A percentile compares a stretch with the other conserved stretches of the same genome.
Conservation (phyloP, 2,888 invertebrate species). For the Loripinus fragilis region DNA sequence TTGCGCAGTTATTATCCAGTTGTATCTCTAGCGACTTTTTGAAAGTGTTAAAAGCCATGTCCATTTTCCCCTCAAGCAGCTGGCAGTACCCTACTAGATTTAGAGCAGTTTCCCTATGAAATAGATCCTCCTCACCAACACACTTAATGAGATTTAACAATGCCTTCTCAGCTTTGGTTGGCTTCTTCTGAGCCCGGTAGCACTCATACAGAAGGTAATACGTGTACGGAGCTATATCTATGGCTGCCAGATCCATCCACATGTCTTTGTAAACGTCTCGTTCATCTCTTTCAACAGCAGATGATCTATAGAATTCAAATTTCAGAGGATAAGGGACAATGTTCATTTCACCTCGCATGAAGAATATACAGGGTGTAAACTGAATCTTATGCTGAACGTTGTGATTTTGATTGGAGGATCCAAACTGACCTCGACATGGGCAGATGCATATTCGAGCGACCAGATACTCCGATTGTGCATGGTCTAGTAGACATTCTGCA, state of each 20-base stretch:
- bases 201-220: not conserved
- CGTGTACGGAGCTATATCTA: not conserved
- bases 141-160: not conserved
- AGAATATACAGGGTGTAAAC: not conserved
- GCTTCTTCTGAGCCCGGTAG: not conserved
- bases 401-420: not conserved
- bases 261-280: not conserved
- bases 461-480: not conserved
- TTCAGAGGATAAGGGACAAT: conserved; percentile 5
- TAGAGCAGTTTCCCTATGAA: conserved; percentile 2
- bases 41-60: not conserved
- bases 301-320: conserved; percentile 9
- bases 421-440: not conserved
- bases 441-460: not conserved
- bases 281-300: not conserved
- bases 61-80: not conserved
- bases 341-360: conserved; percentile 6
- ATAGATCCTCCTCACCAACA: not conserved
- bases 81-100: not conserved
- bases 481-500: not conserved
- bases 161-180: not conserved
- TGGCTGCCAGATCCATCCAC: not conserved
- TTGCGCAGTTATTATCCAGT: not conserved
- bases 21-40: not conserved
- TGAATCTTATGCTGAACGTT: not conserved